Base-by-base conservation (phyloP, 2,797 vertebrate genomes). In the Champsocephalus gunnari region DNA sequence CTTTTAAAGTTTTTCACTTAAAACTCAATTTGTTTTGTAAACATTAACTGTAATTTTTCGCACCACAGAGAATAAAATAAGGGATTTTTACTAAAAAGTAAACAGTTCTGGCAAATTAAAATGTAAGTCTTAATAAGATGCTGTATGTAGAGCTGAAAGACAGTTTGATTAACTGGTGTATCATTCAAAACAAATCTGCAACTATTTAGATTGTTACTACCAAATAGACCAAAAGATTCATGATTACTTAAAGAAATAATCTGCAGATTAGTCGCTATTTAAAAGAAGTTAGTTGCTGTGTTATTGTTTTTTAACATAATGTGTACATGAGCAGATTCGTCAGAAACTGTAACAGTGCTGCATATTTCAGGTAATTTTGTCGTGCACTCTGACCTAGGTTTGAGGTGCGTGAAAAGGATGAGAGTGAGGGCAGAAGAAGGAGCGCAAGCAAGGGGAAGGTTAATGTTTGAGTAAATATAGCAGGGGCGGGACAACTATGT, bases 391-490 rank as follows among this genome's bases (percentile, higher is more conserved):
- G 82, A 89, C 87, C 85, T 75, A 71, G 85, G 81, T 82, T 90
- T 77, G 74, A 85, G 70, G 75, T 72, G 50, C 7, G 21, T 73
- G 76, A 55, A 66, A 80, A 28, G 51, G 43, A 78, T 69, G 54
- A 48, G 4, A 71, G 69, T 47, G 41, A 66, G 73, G 60, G 58
- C 1, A 66, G 47, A 32, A 64, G 54, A n/a, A 65, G 70, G 19
- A 78, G 58, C 64, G 83, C 84, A 90, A 92, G 86, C 87, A 79
- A 68, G 58, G 82, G 62, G 61, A 66, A 55, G 79, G 74, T 60
- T 66, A 62, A 60, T 72, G 73, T 75, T 78, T 53, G 87, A 88
- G 58, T 91, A 89, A 88, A 91, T 89, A 91, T 64, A 82, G 76
- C 74, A 49, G 75, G 67, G 62, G 62, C 43, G 73, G 65, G 75